Base-by-base conservation (phyloP, 2,797 vertebrate species). In the Glossophaga mutica region DNA sequence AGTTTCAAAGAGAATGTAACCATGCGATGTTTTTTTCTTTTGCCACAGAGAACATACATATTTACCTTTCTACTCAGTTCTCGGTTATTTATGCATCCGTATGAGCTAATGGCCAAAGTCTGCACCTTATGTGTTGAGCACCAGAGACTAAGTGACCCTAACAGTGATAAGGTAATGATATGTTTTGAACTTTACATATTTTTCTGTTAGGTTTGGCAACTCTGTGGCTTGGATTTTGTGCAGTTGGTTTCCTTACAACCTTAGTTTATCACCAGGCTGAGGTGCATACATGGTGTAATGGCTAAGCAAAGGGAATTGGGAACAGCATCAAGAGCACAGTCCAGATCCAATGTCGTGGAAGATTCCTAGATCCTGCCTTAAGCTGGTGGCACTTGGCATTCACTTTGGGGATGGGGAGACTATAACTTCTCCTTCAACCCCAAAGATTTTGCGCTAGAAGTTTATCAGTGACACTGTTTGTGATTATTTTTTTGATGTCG, bases 1-100 rank as follows among this genome's bases (percentile, higher is more conserved):
- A 10, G 21, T 70, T 83, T 91, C 73, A 34, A 44, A 50, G 82
- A 78, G 34, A 48, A 7, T 39, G 14, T 95, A 59, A 95, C 34
- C 15, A 1, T 48, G 24, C 37, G 59, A 91, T 44, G 96, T 8
- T 88, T 29, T n/a, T 96, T 77, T 32, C 32, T 96, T 15, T 91
- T 92, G 11, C 92, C 91, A 9, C 98, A 99, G 99, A 99, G 99
- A 97, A 99, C 99, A 0, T 99, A 99, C 95, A 99, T 99, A 97
- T 99, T 99, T 97, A 99, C 99, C 74, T 99, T 99, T 97, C 98
- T 99, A 73, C 99, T 99, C 89, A 99, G 99, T 91, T 99, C 99
- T 9, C 99, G 99, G 26, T 98, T 99, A 46, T 99, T 99, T 96
- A 98, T 99, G 98, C 99, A 98, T 90, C 99, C 99, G 0, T 98